Evolutionary conservation across 2,113 vertebrate genomes (phyloP).

Genomic region (Indicator indicator): DNA sequence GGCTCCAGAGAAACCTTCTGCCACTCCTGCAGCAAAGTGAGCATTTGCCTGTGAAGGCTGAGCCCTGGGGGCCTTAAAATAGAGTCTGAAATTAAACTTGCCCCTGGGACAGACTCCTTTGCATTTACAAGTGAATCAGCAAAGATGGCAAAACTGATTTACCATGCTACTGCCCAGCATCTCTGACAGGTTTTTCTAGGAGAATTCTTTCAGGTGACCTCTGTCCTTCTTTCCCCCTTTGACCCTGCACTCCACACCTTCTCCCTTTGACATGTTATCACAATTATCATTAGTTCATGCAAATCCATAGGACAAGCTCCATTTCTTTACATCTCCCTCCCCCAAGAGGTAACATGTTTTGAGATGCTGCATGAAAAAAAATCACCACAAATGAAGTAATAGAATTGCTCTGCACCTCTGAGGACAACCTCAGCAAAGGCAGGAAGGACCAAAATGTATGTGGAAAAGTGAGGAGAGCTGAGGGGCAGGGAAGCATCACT

Average conservation of each 20-base stretch:
- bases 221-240: neutral
- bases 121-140: neutral
- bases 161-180: neutral
- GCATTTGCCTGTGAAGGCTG: accelerated
- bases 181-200: neutral
- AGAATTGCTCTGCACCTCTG: neutral
- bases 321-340: neutral
- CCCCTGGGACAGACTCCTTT: neutral
- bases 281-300: neutral
- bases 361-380: neutral
- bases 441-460: accelerated
- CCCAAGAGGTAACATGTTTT: neutral
- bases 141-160: neutral
- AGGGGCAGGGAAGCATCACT: neutral
- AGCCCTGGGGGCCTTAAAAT: neutral
- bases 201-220: neutral
- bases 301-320: neutral
- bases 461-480: neutral
- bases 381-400: neutral
- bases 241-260: neutral
- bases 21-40: neutral
- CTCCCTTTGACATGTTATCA: neutral
- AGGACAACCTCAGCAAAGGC: neutral
- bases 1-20: neutral
- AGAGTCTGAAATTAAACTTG: neutral